Evolutionary conservation across 2,113 vertebrate species (phyloP).

Genomic region (Phalacrocorax brasilianus): DNA sequence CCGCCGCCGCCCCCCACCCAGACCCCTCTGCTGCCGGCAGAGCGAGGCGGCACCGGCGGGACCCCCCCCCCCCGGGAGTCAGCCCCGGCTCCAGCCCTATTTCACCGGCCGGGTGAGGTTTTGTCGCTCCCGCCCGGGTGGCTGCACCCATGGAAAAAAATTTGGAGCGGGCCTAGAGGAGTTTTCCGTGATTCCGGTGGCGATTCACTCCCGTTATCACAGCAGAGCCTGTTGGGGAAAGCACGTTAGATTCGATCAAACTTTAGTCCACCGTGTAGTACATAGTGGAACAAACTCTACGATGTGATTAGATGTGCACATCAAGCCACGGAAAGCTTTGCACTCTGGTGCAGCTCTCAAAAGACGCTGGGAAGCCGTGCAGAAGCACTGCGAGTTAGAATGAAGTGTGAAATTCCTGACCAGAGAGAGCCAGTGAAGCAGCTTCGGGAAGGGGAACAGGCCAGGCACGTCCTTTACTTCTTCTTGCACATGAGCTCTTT

Average conservation of each 20-base stretch:
- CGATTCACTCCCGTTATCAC: accelerated
- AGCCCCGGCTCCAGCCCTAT: background rate
- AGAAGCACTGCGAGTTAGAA: background rate
- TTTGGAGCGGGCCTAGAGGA: background rate
- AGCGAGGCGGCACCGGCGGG: too few relatives aligned
- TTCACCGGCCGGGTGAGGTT: background rate
- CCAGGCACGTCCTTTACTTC: background rate
- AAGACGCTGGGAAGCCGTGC: background rate
- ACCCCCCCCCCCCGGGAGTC: too few relatives aligned
- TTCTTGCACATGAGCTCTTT: too few relatives aligned
- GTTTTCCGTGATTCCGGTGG: background rate
- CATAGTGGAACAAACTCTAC: background rate
- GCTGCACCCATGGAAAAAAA: background rate
- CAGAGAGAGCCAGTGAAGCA: background rate
- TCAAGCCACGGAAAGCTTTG: background rate
- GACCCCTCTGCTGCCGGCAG: too few relatives aligned
- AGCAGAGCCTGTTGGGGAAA: background rate
- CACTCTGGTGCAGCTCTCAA: background rate
- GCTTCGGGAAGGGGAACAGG: background rate
- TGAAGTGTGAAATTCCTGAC: background rate
- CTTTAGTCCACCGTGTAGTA: accelerated
- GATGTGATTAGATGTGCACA: accelerated
- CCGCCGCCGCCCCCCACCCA: too few relatives aligned
- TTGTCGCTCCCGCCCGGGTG: background rate
- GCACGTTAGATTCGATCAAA: accelerated